Base-by-base conservation (phyloP, 2,888 invertebrate species). In the Dicranocentrus wangi region DNA sequence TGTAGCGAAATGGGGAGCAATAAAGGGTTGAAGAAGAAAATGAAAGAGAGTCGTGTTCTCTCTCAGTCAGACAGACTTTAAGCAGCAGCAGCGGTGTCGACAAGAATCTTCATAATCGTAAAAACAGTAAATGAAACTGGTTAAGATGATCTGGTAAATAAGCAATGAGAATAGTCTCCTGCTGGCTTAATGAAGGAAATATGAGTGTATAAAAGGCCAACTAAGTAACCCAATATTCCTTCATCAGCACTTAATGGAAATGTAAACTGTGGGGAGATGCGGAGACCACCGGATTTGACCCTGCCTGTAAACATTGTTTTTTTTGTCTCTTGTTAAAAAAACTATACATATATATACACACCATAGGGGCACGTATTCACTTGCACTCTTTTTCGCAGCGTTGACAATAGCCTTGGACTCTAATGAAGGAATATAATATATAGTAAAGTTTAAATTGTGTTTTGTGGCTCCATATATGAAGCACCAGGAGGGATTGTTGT, bases 171-270 rank as follows among this genome's bases (percentile, higher is more conserved):
- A 71, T 79, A 73, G 73, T 69, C 73, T 61, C 80, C 80, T 80
- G 80, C 80, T 80, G 80, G 51, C 65, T 80, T 80, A 80, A 80
- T 80, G 80, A 80, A 80, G 73, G 73, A 80, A 80, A 80, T 80
- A 73, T 80, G 80, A 72, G 68, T 53, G 68, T 80, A 73, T 80
- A 80, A 80, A 73, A 47, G 68, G 69, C 53, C 61, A 78, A 63
- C 65, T 70, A 66, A 39, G 71, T 79, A 80, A 73, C 73, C 80
- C 73, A 73, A 80, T 80, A 80, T 72, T 28, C 69, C 25, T 61
- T 76, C 51, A 70, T 73, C 68, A 80, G 58, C 80, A 69, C 80
- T 68, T 80, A 80, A 80, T 80, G 80, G 72, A 80, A 73, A 73
- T 80, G 72, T 80, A 73, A 73, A 73, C 72, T 73, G 66, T 69